phyloP scores from a whole-genome alignment of 2,888 invertebrate genomes.

The Rapana venosa region DNA sequence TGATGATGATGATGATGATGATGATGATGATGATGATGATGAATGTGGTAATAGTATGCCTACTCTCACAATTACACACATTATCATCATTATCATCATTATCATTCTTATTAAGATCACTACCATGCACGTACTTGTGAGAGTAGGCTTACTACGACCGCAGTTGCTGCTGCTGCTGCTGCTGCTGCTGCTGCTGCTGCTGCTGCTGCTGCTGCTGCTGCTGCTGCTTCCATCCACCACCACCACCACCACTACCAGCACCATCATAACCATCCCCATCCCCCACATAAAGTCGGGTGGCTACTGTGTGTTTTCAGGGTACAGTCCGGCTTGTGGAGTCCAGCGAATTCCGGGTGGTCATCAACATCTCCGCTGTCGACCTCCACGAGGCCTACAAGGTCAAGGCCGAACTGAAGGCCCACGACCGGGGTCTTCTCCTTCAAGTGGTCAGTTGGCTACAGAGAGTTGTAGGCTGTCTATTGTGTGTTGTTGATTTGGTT shows the following conservation, averaged over 20 bases:
- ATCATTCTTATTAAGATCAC: too few species aligned
- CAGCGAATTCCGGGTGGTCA: constrained; percentile 70
- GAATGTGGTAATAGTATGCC: too few species aligned
- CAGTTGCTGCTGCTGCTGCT: background rate
- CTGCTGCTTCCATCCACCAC: too few species aligned
- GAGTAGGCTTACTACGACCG: too few species aligned
- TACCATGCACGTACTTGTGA: too few species aligned
- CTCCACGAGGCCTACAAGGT: constrained; percentile 71
- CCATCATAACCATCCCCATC: too few species aligned
- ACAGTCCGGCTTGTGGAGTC: constrained; percentile 71
- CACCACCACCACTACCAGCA: too few species aligned
- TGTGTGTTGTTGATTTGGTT: background rate
- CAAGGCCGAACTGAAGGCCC: constrained; percentile 62
- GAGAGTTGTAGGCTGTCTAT: background rate
- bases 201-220: background rate
- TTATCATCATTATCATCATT: too few species aligned
- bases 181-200: background rate
- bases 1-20: too few species aligned
- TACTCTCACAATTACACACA: too few species aligned
- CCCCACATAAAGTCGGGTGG: too few species aligned
- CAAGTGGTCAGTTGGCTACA: constrained; percentile 69
- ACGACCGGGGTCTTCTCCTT: constrained; percentile 68
- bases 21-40: too few species aligned
- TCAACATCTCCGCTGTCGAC: constrained; percentile 71
- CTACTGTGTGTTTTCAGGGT: constrained; percentile 61